Percentiles rank a stretch among this genome's conserved stretches.
phyloP scores from a whole-genome alignment of 2,888 invertebrate species.

The Eilema depressum region DNA sequence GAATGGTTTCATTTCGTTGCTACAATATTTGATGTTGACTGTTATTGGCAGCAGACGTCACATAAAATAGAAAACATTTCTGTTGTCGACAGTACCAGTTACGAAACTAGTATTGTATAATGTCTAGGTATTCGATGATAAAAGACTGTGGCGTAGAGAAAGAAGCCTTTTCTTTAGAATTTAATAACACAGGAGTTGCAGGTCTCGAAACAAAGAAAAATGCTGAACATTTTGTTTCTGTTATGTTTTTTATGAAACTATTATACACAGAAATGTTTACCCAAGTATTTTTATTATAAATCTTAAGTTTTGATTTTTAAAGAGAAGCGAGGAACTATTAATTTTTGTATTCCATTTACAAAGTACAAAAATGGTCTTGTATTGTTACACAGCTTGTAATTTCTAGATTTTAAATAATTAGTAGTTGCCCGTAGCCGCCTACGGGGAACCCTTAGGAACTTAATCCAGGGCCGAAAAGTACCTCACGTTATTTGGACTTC shows the following conservation, averaged over 20 bases:
- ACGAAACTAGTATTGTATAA: not conserved
- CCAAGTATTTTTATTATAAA: not conserved
- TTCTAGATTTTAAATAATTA: too few relatives aligned
- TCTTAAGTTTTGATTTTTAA: not conserved
- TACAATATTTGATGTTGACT: not conserved
- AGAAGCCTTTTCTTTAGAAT: conserved; percentile 1
- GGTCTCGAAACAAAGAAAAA: not conserved
- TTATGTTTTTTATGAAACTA: not conserved
- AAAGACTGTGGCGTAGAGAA: not conserved
- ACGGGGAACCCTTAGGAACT: too few relatives aligned
- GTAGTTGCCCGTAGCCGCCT: too few relatives aligned
- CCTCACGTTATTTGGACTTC: too few relatives aligned
- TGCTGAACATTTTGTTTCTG: not conserved
- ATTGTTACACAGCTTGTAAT: too few relatives aligned
- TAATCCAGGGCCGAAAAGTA: too few relatives aligned
- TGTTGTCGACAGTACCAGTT: conserved; percentile 14
- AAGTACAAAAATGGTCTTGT: not conserved
- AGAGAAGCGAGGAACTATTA: not conserved
- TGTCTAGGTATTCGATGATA: conserved; percentile 5
- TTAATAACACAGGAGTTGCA: not conserved
- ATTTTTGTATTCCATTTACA: not conserved
- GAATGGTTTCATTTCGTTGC: not conserved
- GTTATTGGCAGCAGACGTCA: not conserved
- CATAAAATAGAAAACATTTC: not conserved
- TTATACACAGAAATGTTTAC: not conserved